These are phyloP conservation scores for Lepus americanus DNA, from an alignment of 2,113 vertebrate genomes.

Conservation along the genomic window DNA sequence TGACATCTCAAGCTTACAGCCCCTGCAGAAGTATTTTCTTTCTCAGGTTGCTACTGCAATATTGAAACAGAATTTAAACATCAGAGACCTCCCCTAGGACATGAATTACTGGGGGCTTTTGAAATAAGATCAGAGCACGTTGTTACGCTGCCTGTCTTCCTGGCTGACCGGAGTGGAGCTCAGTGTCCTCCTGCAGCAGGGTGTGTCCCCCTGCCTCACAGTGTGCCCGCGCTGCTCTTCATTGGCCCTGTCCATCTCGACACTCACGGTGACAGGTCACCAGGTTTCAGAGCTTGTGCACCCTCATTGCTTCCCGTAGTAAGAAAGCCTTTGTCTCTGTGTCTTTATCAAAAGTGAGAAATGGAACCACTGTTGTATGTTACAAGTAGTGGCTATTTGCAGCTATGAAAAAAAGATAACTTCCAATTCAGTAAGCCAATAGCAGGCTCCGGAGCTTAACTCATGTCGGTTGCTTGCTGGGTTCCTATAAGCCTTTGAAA, in stretches of 20 bases:
- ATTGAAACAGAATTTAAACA: not conserved
- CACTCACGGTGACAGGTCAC: not conserved
- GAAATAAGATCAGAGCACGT: not conserved
- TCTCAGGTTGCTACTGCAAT: not conserved
- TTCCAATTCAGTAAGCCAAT: not conserved
- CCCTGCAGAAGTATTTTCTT: not conserved
- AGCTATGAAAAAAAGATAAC: not conserved
- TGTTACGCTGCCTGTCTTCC: not conserved
- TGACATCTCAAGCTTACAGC: not conserved
- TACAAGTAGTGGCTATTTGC: not conserved
- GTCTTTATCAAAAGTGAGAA: not conserved
- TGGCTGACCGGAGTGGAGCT: too few species aligned
- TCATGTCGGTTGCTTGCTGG: not conserved
- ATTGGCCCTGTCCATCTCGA: fast-evolving
- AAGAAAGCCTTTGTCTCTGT: not conserved
- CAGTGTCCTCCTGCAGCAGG: not conserved
- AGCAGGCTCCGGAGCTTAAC: too few species aligned
- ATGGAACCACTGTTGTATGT: not conserved
- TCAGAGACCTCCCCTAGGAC: not conserved
- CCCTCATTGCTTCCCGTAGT: not conserved
- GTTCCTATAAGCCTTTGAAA: not conserved
- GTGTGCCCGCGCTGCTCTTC: too few species aligned
- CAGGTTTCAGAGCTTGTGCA: not conserved
- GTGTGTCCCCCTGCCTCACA: too few species aligned
- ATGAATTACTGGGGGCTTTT: not conserved